phyloP scores from a whole-genome alignment of 2,113 vertebrate genomes.

The Colaptes auratus region DNA sequence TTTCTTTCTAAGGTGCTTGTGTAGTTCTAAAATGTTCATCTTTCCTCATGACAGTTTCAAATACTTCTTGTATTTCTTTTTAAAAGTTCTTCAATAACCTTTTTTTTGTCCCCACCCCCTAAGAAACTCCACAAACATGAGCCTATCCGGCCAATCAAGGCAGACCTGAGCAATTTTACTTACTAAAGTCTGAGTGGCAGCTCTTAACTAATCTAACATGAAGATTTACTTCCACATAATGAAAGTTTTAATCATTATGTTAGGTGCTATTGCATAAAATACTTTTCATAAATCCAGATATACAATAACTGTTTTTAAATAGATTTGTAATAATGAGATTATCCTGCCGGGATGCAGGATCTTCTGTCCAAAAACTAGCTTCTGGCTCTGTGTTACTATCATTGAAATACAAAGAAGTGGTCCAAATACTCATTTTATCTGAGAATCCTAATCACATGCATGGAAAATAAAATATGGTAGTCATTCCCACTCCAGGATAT shows the following conservation, averaged over 20 bases:
- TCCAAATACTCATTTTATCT: background rate
- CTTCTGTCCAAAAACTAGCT: background rate
- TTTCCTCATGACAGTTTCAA: background rate
- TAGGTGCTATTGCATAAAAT: background rate
- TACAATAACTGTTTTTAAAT: background rate
- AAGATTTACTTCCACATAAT: background rate
- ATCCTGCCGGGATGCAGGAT: background rate
- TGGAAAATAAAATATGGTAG: background rate
- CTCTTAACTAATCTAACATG: background rate
- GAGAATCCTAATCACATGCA: accelerated
- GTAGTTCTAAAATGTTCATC: background rate
- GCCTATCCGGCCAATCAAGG: background rate
- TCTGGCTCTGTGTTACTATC: background rate
- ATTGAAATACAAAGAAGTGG: background rate
- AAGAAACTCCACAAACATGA: background rate
- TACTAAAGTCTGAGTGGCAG: background rate
- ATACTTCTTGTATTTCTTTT: background rate
- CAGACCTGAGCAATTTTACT: background rate
- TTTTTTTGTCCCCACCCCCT: background rate
- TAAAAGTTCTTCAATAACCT: background rate
- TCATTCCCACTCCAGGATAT: background rate
- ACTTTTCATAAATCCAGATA: background rate
- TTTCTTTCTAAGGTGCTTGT: background rate
- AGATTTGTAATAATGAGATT: background rate
- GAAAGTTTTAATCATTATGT: background rate